Conservation (phyloP, 2,888 invertebrate species). For the Teleiodes luculella region DNA sequence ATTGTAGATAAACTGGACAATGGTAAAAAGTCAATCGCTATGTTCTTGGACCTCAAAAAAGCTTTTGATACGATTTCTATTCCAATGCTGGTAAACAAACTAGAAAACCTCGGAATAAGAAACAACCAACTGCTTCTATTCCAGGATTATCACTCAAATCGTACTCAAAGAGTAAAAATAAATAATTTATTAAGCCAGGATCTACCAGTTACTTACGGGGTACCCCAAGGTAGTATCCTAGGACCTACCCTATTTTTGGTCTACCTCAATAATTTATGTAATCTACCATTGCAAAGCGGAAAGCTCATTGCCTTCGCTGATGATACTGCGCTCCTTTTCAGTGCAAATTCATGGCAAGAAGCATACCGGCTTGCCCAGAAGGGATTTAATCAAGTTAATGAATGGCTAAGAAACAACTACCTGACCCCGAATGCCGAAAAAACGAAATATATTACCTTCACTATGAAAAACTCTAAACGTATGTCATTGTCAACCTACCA, state of each 20-base stretch:
- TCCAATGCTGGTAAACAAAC: background rate
- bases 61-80: conserved; percentile 2
- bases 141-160: background rate
- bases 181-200: background rate
- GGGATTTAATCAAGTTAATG: background rate
- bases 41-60: too few species aligned
- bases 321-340: background rate
- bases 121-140: background rate
- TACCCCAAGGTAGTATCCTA: background rate
- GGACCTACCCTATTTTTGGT: background rate
- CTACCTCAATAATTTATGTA: too few species aligned
- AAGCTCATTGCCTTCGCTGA: background rate
- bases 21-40: background rate
- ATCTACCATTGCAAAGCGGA: background rate
- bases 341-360: background rate
- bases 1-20: background rate
- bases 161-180: background rate
- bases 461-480: background rate
- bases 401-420: background rate
- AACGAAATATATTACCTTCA: background rate
- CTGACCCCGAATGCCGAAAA: background rate
- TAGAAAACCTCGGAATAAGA: conserved; percentile 1
- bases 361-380: background rate
- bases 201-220: too few species aligned
- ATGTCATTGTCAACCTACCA: too few species aligned